Evolutionary conservation across 2,888 invertebrate genomes (phyloP).

Genomic region (Pocota personata): DNA sequence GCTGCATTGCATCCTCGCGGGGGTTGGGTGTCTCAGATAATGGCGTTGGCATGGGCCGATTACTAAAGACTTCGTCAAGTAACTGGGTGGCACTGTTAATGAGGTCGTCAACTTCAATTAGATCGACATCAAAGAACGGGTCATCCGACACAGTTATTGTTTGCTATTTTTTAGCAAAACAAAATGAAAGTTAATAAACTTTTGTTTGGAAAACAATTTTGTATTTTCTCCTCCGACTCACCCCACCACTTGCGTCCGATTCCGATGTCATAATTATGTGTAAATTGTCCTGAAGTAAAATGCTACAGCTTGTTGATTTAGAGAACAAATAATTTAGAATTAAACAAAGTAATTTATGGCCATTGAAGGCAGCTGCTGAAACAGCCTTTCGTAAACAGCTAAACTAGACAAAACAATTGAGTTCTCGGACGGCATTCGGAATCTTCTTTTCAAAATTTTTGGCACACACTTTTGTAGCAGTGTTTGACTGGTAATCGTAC

Average conservation of each 20-base stretch:
- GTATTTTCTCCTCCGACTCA: background rate
- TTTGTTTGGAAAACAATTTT: background rate
- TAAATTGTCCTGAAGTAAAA: background rate
- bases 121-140: slow-evolving; percentile 49
- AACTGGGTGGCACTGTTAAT: slow-evolving; percentile 51
- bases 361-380: background rate
- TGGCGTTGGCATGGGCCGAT: slow-evolving; percentile 2
- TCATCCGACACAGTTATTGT: slow-evolving; percentile 21
- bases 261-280: slow-evolving; percentile 24
- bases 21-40: background rate
- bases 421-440: background rate
- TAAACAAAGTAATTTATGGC: background rate
- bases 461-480: background rate
- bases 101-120: slow-evolving; percentile 54
- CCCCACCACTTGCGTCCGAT: background rate
- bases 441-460: background rate
- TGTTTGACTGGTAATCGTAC: background rate
- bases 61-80: slow-evolving; percentile 53
- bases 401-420: background rate
- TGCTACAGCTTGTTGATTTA: background rate
- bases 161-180: background rate
- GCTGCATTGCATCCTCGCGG: slow-evolving; percentile 51
- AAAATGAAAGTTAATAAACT: background rate
- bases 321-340: background rate
- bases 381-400: slow-evolving; percentile 28